Conservation (phyloP, 2,113 vertebrate genomes). For the Tragelaphus strepsiceros region DNA sequence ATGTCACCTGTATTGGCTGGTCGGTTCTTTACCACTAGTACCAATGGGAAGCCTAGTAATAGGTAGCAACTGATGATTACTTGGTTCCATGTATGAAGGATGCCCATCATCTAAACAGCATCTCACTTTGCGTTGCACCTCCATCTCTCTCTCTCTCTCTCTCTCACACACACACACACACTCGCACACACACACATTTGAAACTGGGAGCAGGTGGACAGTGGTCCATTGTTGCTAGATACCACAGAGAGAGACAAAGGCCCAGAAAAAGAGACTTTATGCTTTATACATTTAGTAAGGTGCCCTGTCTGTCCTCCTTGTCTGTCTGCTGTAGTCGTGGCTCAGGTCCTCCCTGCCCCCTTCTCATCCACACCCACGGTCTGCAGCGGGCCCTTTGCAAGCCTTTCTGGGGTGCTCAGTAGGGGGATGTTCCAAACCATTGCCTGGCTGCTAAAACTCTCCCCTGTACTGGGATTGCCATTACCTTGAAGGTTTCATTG, state of each 20-base stretch:
- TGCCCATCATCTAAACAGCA: neutral
- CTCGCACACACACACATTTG: neutral
- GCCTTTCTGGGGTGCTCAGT: neutral
- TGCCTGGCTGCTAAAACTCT: neutral
- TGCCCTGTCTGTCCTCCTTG: neutral
- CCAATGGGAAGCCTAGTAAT: neutral
- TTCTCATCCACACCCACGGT: neutral
- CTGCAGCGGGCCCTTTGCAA: fast-evolving
- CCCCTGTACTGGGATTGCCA: neutral
- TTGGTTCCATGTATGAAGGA: neutral
- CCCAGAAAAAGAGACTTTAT: neutral
- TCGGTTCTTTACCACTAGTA: neutral
- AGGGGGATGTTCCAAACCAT: neutral
- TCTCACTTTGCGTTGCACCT: neutral
- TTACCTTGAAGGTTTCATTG: neutral
- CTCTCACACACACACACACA: neutral
- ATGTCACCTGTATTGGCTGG: neutral
- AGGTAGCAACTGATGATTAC: neutral
- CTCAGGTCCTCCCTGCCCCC: neutral
- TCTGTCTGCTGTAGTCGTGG: neutral
- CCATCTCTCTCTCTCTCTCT: neutral
- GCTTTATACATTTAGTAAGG: neutral
- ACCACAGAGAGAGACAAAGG: neutral
- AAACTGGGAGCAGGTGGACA: constrained; percentile 33
- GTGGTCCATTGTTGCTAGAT: neutral